Evolutionary conservation across 2,888 invertebrate genomes (phyloP).

Genomic region (Metalampra italica): DNA sequence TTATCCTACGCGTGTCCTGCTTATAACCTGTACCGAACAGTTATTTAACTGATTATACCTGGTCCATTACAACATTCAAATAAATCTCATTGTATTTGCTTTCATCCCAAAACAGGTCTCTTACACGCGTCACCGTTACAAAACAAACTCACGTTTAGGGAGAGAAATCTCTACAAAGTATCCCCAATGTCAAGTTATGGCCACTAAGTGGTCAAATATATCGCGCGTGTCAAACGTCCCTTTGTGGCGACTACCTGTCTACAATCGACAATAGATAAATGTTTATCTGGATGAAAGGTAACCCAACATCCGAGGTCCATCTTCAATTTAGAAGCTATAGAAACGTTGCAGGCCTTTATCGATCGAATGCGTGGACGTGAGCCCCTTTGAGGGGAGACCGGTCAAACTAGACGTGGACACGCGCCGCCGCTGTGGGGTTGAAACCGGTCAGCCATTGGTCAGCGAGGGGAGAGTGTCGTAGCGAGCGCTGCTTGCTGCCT

Average conservation of each 20-base stretch:
- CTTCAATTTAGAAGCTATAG: slow-evolving; percentile 53
- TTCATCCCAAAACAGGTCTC: slow-evolving; percentile 50
- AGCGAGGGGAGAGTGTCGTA: slow-evolving; percentile 32
- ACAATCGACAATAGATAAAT: slow-evolving; percentile 51
- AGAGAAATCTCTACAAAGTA: slow-evolving; percentile 58
- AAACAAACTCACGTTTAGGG: slow-evolving; percentile 52
- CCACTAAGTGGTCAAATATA: slow-evolving; percentile 68
- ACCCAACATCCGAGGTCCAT: slow-evolving; percentile 72
- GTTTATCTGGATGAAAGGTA: slow-evolving; percentile 47
- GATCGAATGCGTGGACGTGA: slow-evolving; percentile 27
- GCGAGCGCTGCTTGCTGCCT: slow-evolving; percentile 15
- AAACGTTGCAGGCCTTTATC: slow-evolving; percentile 30
- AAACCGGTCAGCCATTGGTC: slow-evolving; percentile 72
- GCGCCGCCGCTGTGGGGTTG: slow-evolving; percentile 43
- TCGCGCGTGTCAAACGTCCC: slow-evolving; percentile 59
- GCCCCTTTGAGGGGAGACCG: slow-evolving; percentile 9
- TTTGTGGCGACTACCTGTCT: slow-evolving; percentile 62
- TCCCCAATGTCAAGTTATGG: slow-evolving; percentile 51
- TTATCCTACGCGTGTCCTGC: neutral
- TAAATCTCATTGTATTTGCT: slow-evolving; percentile 41
- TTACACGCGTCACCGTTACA: slow-evolving; percentile 54
- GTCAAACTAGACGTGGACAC: slow-evolving; percentile 39
- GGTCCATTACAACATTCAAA: slow-evolving; percentile 26
- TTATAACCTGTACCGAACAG: neutral
- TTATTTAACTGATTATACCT: neutral